Evolutionary conservation across 2,113 vertebrate genomes (phyloP).

Genomic region (Corythoichthys haematopterus): DNA sequence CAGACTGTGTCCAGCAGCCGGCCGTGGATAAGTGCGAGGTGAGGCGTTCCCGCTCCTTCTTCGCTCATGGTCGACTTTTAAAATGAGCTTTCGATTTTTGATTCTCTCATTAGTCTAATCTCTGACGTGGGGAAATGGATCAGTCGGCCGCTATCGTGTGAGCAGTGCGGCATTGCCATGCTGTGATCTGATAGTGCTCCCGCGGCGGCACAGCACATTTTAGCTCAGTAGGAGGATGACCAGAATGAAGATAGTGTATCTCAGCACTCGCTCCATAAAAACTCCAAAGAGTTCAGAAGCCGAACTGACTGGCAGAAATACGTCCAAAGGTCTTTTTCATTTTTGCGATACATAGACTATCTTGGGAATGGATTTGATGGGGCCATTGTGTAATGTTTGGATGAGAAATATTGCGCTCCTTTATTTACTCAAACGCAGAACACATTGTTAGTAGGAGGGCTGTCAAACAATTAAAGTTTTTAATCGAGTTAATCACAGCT

Average conservation of each 20-base stretch:
- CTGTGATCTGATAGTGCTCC: conserved; percentile 16
- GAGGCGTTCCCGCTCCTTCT: conserved; percentile 25
- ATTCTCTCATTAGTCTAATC: conserved; percentile 13
- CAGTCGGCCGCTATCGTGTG: conserved; percentile 1
- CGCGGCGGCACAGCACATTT: conserved; percentile 12
- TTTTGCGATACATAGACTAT: not conserved
- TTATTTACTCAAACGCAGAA: not conserved
- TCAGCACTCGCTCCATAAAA: not conserved
- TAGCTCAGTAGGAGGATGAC: conserved; percentile 11
- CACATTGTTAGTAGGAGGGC: too few species aligned
- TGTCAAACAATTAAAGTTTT: too few species aligned
- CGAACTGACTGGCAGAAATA: not conserved
- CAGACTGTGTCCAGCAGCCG: conserved; percentile 88
- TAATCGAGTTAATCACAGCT: too few species aligned
- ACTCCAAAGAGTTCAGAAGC: not conserved
- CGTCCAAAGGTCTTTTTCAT: not conserved
- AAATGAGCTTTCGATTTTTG: not conserved
- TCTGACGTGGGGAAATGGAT: conserved; percentile 16
- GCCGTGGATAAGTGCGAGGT: conserved; percentile 98
- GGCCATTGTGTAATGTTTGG: not conserved
- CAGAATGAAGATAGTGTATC: conserved; percentile 2
- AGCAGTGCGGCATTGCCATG: not conserved
- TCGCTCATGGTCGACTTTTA: not conserved
- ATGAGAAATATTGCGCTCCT: not conserved
- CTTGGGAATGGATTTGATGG: not conserved